Evolutionary conservation across 2,888 invertebrate genomes (phyloP).

Genomic region (Volucella bombylans): DNA sequence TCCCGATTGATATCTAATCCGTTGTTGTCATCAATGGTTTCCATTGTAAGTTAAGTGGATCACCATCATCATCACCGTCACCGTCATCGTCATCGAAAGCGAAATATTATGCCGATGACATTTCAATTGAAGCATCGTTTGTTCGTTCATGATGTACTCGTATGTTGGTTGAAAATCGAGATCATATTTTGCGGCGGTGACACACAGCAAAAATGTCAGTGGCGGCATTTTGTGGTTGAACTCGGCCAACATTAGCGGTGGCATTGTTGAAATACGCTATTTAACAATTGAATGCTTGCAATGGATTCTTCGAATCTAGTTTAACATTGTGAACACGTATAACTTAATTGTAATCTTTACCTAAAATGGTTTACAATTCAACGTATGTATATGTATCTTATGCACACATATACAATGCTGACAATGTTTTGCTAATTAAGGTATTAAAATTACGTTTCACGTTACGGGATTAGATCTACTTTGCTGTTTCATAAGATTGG

Average conservation of each 20-base stretch:
- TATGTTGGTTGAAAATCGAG: slow-evolving; percentile 38
- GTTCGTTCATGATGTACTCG: neutral
- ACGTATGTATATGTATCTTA: slow-evolving; percentile 10
- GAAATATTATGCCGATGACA: slow-evolving; percentile 51
- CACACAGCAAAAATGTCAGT: slow-evolving; percentile 16
- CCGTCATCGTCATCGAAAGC: slow-evolving; percentile 20
- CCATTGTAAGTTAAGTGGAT: slow-evolving; percentile 26
- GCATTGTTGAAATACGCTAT: no score
- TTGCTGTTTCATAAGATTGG: neutral
- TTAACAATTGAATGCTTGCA: slow-evolving; percentile 1
- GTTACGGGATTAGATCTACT: slow-evolving; percentile 6
- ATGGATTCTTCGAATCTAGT: neutral
- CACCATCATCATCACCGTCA: neutral
- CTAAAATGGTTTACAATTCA: slow-evolving; percentile 41
- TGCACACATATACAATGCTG: slow-evolving; percentile 5
- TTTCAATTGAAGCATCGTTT: slow-evolving; percentile 30
- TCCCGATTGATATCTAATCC: slow-evolving; percentile 41
- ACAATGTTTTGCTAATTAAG: slow-evolving; percentile 49
- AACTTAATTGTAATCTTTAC: slow-evolving; percentile 50
- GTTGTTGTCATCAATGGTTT: slow-evolving; percentile 5
- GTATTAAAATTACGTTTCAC: slow-evolving; percentile 31
- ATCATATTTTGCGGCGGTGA: slow-evolving; percentile 47
- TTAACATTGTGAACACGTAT: slow-evolving; percentile 35
- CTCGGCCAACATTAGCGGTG: no score
- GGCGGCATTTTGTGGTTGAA: slow-evolving; percentile 18